Evolutionary conservation across 2,888 invertebrate species (phyloP), one percentile per base, ranked within the genome.

Genomic region (Glomeris marginata): DNA sequence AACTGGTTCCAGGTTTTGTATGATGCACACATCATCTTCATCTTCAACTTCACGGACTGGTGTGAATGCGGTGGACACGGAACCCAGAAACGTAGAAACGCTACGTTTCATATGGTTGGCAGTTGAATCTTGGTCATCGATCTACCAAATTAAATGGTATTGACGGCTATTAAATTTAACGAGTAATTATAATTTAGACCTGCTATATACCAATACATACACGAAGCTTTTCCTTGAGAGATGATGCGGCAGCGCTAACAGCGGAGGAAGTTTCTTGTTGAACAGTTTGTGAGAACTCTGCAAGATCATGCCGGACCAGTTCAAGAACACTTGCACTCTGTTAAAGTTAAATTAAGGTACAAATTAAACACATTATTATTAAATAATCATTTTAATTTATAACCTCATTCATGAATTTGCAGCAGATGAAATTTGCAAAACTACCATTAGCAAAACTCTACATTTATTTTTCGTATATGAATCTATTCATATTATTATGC

Each of bases 261-360:
- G 80, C 77, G 60, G 74, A 76, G 54, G 73, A 76, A 6, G 81
- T 81, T 66, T 82, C 81, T 56, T 74, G 74, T 64, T 78, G 78
- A 2, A 83, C 80, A 8, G 77, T 80, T 47, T 74, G 74, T 13
- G 81, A 78, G 58, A 83, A 77, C 65, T 83, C 83, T 61, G 78
- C 80, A 57, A 83, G 66, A 64, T 83, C 83, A 60, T 79, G 78
- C 63, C 79, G 81, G 55, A 83, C 81, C 72, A 81, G 81, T 52
- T 81, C 79, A 58, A 80, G 73, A 2, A 82, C 81, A 28, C 28
- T 28, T 28, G 28, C 3, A 28, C 28, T 28, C 28, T 28, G 28
- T 3, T 8, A 28, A 28, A 28, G 3, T 5, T 8, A 28, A 28
- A 28, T 28, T 5, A 28, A 28, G 8, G 8, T 28, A 8, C 4